Evolutionary conservation across 2,797 vertebrate species (phyloP).

Genomic region (Lepilemur septentrionalis): DNA sequence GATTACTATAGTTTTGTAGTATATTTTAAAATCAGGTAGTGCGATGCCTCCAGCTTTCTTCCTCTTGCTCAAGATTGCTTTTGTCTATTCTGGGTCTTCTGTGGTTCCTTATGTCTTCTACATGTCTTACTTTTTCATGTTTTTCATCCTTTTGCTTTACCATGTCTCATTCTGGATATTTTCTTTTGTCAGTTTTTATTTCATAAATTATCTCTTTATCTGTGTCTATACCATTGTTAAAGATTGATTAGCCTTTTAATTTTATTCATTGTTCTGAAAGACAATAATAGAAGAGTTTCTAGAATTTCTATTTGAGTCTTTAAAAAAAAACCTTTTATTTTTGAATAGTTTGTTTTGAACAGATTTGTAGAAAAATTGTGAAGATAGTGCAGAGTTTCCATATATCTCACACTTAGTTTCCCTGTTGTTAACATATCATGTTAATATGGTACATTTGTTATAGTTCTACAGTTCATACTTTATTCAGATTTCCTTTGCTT

Average conservation of each 20-base stretch:
- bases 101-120: not conserved
- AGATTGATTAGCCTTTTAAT: not conserved
- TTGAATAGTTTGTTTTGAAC: not conserved
- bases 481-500: not conserved
- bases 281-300: not conserved
- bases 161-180: not conserved
- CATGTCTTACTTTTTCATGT: not conserved
- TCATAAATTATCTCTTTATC: not conserved
- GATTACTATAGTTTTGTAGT: not conserved
- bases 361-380: not conserved
- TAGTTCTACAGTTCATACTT: not conserved
- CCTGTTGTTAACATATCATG: not conserved
- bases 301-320: not conserved
- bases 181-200: not conserved
- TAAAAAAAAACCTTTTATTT: not conserved
- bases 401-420: not conserved
- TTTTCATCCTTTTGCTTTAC: not conserved
- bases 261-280: not conserved
- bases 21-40: not conserved
- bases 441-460: not conserved
- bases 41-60: not conserved
- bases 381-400: not conserved
- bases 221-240: not conserved
- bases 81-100: not conserved
- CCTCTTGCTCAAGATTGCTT: not conserved